These are phyloP conservation scores for Piprites chloris DNA, from an alignment of 2,113 vertebrate species.

Conservation along the genomic window DNA sequence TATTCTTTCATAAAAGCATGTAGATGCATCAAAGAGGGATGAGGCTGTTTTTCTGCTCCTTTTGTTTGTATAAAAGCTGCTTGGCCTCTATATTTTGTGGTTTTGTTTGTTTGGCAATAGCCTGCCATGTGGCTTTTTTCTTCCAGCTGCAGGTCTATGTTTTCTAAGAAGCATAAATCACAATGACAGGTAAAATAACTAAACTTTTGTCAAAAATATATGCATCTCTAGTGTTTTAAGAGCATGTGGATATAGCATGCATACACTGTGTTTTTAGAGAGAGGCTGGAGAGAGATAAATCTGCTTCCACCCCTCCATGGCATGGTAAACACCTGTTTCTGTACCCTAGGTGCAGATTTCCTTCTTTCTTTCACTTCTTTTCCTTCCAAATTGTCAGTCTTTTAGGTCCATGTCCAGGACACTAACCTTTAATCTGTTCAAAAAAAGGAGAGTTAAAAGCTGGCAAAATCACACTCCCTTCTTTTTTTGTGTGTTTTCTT, in stretches of 20 bases:
- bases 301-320: background rate
- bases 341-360: background rate
- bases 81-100: background rate
- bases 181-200: background rate
- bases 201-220: background rate
- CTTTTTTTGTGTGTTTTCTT: background rate
- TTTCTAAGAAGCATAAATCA: constrained; percentile 23
- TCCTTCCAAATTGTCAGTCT: background rate
- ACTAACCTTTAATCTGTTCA: background rate
- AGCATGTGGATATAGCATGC: background rate
- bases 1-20: background rate
- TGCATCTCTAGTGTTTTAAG: background rate
- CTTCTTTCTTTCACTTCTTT: background rate
- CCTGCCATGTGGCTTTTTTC: constrained; percentile 30
- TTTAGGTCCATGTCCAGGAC: background rate
- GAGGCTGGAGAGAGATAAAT: background rate
- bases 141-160: background rate
- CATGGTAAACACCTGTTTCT: background rate
- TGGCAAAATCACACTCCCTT: background rate
- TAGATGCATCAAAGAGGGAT: background rate
- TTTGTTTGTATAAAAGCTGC: constrained; percentile 5
- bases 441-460: background rate
- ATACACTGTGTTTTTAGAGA: background rate
- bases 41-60: background rate
- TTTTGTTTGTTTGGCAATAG: constrained; percentile 32